These are phyloP conservation scores for Phocoena phocoena DNA, from an alignment of 2,113 vertebrate genomes.

Conservation along the genomic window DNA sequence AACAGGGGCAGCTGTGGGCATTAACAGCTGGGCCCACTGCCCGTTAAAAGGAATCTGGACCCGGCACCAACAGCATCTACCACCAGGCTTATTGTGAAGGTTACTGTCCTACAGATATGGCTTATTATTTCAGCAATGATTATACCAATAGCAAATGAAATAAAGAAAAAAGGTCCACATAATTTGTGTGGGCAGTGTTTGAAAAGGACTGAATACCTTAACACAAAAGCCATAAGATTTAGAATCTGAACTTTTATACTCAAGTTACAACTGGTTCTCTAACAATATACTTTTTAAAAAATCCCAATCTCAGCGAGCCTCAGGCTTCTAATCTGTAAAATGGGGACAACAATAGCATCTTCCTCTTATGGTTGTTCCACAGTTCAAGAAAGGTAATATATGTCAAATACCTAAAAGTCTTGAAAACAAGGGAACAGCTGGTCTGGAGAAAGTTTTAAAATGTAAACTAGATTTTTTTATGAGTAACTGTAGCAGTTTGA, in stretches of 20 bases:
- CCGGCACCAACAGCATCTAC: fast-evolving
- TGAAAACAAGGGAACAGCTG: neutral
- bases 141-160: neutral
- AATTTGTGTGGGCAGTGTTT: neutral
- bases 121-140: neutral
- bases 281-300: neutral
- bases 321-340: neutral
- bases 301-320: neutral
- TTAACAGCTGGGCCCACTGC: neutral
- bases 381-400: neutral
- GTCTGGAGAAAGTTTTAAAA: neutral
- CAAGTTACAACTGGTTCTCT: neutral
- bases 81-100: no score
- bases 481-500: neutral
- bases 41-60: neutral
- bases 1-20: neutral
- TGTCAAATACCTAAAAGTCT: neutral
- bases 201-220: neutral
- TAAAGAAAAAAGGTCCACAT: neutral
- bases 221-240: neutral
- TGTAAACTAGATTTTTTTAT: neutral
- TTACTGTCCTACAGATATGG: neutral
- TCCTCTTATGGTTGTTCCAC: neutral
- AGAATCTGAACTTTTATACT: neutral
- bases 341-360: neutral